Evolutionary conservation across 2,797 vertebrate species (phyloP).

Genomic region (Crocodylus rhombifer): DNA sequence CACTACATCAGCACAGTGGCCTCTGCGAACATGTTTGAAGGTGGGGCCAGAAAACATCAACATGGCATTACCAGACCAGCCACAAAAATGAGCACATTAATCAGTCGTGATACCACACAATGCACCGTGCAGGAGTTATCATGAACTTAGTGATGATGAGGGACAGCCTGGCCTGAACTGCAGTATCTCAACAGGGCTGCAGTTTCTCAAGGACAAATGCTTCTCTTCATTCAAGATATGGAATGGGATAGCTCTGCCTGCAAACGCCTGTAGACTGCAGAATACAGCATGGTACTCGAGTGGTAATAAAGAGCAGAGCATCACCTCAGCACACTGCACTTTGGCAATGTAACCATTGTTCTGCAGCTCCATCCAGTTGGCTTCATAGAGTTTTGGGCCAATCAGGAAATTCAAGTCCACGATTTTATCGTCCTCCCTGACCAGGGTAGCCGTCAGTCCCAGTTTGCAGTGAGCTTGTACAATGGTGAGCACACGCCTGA

Average conservation of each 20-base stretch:
- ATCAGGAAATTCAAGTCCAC: slow-evolving; percentile 99
- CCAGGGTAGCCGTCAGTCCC: slow-evolving; percentile 96
- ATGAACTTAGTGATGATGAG: fast-evolving
- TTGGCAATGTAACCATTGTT: slow-evolving; percentile 99
- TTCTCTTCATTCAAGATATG: not conserved
- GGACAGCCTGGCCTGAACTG: not conserved
- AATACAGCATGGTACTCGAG: not conserved
- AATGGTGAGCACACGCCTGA: slow-evolving; percentile 96
- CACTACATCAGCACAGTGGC: not conserved
- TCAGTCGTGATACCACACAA: not conserved
- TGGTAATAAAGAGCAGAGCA: slow-evolving; percentile 52
- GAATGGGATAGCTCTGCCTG: not conserved
- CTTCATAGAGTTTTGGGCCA: slow-evolving; percentile 96
- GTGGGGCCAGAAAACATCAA: fast-evolving
- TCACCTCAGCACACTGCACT: slow-evolving; percentile 98
- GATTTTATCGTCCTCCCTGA: slow-evolving; percentile 98
- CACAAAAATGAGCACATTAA: not conserved
- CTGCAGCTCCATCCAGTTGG: slow-evolving; percentile 99
- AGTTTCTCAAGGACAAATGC: not conserved
- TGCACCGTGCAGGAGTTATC: not conserved
- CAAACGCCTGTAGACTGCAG: not conserved
- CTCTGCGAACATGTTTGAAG: fast-evolving
- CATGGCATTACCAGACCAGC: not conserved
- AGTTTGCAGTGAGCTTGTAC: slow-evolving; percentile 98
- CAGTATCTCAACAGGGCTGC: not conserved